Evolutionary conservation across 1,140 invertebrate species (phyloP).

Genomic region (Lepeophtheirus salmonis): DNA sequence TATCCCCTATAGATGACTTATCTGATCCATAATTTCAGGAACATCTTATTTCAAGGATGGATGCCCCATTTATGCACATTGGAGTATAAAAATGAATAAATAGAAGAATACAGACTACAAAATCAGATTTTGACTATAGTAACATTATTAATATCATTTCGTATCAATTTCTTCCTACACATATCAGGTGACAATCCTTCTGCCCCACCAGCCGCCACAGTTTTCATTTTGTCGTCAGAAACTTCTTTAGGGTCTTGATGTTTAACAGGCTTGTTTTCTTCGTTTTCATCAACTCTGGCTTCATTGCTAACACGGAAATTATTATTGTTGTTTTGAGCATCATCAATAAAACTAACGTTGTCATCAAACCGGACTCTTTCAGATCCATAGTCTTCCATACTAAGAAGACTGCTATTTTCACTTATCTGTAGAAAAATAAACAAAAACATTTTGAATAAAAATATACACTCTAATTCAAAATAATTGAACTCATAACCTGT

Average conservation of each 20-base stretch:
- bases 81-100: not conserved
- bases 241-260: not conserved
- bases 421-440: conserved; percentile 29
- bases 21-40: too few relatives aligned
- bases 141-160: not conserved
- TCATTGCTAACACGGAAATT: not conserved
- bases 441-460: conserved; percentile 16
- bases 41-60: too few relatives aligned
- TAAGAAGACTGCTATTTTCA: conserved; percentile 29
- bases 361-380: conserved; percentile 30
- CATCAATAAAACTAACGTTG: conserved; percentile 28
- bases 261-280: not conserved
- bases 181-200: not conserved
- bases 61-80: too few relatives aligned
- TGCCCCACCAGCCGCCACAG: not conserved
- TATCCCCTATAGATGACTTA: too few relatives aligned
- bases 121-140: not conserved
- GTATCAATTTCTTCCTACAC: not conserved
- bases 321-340: conserved; percentile 6
- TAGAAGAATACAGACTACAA: too few relatives aligned
- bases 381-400: conserved; percentile 37
- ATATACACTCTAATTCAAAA: too few relatives aligned
- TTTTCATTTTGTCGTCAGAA: not conserved
- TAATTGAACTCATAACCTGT: not conserved
- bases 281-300: not conserved